Percentiles rank a stretch among this genome's conserved stretches.
phyloP scores from a whole-genome alignment of 1,140 invertebrate species.

The Saccostrea cuccullata region DNA sequence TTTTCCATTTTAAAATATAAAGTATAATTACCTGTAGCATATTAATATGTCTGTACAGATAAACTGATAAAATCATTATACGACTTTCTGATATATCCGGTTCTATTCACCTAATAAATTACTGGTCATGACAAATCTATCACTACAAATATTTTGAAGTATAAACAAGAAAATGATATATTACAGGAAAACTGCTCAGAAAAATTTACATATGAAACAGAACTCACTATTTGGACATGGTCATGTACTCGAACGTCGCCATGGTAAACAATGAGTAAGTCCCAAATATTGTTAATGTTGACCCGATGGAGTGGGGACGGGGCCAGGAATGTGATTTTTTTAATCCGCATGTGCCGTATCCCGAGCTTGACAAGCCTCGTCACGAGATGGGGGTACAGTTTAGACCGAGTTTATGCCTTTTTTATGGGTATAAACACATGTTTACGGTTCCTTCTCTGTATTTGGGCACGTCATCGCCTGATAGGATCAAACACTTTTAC shows the following conservation, averaged over 20 bases:
- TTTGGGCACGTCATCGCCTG: conserved; percentile 27
- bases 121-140: no score
- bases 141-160: no score
- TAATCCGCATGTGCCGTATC: conserved; percentile 27
- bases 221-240: not conserved
- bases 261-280: conserved; percentile 20
- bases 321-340: conserved; percentile 27
- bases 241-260: not conserved
- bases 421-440: conserved; percentile 37
- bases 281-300: not conserved
- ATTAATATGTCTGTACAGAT: no score
- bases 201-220: not conserved
- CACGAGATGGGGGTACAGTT: conserved; percentile 31
- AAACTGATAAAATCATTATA: no score
- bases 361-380: conserved; percentile 18
- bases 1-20: no score
- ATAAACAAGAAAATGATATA: not conserved
- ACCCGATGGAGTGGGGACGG: not conserved
- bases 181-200: not conserved
- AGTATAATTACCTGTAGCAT: no score
- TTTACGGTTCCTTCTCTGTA: conserved; percentile 25
- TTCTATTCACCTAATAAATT: no score
- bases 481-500: conserved; percentile 37
- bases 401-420: conserved; percentile 22
- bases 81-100: no score